Conservation (phyloP, 1,140 invertebrate genomes). For the Parapsyche elsis region DNA sequence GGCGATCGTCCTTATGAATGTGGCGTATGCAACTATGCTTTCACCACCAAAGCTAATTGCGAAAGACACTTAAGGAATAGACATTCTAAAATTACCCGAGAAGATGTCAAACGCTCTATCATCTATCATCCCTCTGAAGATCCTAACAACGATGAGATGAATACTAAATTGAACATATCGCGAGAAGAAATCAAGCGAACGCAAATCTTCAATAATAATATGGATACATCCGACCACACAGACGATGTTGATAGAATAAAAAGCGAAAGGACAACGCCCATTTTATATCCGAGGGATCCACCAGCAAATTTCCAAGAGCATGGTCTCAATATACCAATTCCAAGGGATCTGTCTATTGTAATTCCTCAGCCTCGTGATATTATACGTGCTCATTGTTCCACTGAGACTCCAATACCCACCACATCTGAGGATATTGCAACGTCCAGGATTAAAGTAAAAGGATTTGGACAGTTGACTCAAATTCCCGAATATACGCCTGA, state of each 20-base stretch:
- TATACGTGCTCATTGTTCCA: slow-evolving; percentile 50
- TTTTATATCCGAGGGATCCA: slow-evolving; percentile 65
- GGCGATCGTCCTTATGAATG: slow-evolving; percentile 96
- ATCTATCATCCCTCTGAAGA: slow-evolving; percentile 89
- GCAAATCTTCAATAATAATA: slow-evolving; percentile 61
- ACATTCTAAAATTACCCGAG: slow-evolving; percentile 84
- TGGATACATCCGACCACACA: slow-evolving; percentile 61
- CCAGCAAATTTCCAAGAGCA: slow-evolving; percentile 25
- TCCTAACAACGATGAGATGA: slow-evolving; percentile 77
- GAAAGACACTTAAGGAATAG: slow-evolving; percentile 90
- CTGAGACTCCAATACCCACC: slow-evolving; percentile 44
- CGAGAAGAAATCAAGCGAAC: slow-evolving; percentile 68
- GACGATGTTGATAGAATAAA: slow-evolving; percentile 59
- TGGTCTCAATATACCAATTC: slow-evolving; percentile 45
- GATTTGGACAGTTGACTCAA: slow-evolving; percentile 70
- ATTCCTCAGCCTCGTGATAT: slow-evolving; percentile 53
- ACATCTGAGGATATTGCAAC: slow-evolving; percentile 57
- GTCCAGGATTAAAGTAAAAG: slow-evolving; percentile 73
- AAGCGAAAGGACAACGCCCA: slow-evolving; percentile 62
- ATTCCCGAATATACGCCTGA: slow-evolving; percentile 62
- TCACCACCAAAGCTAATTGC: slow-evolving; percentile 95
- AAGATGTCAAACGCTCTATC: slow-evolving; percentile 87
- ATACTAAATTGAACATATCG: slow-evolving; percentile 65
- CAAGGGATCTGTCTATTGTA: slow-evolving; percentile 53
- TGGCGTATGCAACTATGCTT: slow-evolving; percentile 92